phyloP scores from a whole-genome alignment of 2,888 invertebrate genomes.

The Pimpla rufipes region DNA sequence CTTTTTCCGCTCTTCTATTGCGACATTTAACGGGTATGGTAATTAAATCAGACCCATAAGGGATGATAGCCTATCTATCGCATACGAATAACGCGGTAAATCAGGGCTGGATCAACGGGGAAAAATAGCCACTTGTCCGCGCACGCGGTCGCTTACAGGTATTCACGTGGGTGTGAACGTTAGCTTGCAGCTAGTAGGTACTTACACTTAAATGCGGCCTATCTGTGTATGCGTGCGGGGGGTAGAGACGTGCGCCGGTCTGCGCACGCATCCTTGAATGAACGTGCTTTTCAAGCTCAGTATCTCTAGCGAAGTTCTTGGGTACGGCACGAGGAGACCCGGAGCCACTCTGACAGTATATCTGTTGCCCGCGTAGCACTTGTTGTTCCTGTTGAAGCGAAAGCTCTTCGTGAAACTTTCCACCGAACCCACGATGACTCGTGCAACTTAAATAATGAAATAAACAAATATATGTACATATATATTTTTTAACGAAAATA shows the following conservation, averaged over 20 bases:
- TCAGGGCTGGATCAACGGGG: background rate
- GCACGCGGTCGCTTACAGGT: background rate
- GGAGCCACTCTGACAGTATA: slow-evolving; percentile 48
- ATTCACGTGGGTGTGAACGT: background rate
- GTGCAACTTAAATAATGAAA: background rate
- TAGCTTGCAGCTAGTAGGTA: background rate
- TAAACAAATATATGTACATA: background rate
- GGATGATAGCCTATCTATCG: slow-evolving; percentile 24
- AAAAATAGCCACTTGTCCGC: background rate
- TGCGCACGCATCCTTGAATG: slow-evolving; percentile 80
- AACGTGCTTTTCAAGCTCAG: slow-evolving; percentile 78
- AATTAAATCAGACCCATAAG: slow-evolving; percentile 19
- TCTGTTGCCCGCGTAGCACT: slow-evolving; percentile 57
- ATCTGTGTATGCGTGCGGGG: slow-evolving; percentile 9
- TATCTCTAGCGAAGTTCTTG: slow-evolving; percentile 73
- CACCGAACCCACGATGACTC: background rate
- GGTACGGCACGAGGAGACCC: slow-evolving; percentile 59
- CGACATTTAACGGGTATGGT: slow-evolving; percentile 48
- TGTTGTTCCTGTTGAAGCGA: slow-evolving; percentile 33
- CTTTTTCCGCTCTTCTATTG: background rate
- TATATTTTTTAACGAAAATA: too few species aligned
- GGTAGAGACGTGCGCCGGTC: slow-evolving; percentile 22
- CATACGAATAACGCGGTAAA: slow-evolving; percentile 43
- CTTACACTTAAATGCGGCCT: background rate
- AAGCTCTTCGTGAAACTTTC: background rate